Base-by-base conservation (phyloP, 1,140 invertebrate species). In the Halictus rubicundus region DNA sequence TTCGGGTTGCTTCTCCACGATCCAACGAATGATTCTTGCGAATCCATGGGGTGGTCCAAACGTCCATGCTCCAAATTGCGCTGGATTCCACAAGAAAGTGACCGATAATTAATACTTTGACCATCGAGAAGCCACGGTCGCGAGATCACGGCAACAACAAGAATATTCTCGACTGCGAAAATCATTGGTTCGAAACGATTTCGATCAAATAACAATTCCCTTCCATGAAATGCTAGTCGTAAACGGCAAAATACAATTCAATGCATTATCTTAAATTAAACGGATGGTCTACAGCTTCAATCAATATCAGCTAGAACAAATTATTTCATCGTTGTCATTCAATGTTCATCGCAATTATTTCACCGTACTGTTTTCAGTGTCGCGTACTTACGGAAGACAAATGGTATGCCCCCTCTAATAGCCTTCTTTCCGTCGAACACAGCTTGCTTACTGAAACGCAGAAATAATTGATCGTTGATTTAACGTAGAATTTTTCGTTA, bases 1-100 rank as follows among this genome's bases (percentile, higher is more conserved):
- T 91, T 97, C 97, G 19, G 97, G 97, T 82, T 96, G 95, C 91
- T 97, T 97, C 92, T 98, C 97, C 71, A 98, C 94, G 84, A 96
- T 96, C 98, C 98, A 99, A 85, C 96, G 95, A 65, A 96, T 95
- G 87, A 98, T 96, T 88, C 98, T 95, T 57, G 98, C 98, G 94
- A 99, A 99, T 65, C 98, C 98, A 94, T 99, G 98, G 87, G 98
- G 97, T 19, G 98, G 98, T 7, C 98, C 98, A 91, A 96, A 97
- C 65, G 96, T 96, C 97, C 97, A 99, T 78, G 96, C 95, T 76
- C 98, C 98, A 93, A 99, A 99, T 95, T 98, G 97, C 88, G 98
- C 98, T 98, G 32, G 32, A 25, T 23, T n/a, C 16, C 4, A 23
- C 93, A 25, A 1, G 0, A 93, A 87, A 77, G 5, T 2, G 57